Percentiles rank a stretch among this genome's conserved stretches.
phyloP scores from a whole-genome alignment of 2,113 vertebrate species.

The Hyperoodon ampullatus region DNA sequence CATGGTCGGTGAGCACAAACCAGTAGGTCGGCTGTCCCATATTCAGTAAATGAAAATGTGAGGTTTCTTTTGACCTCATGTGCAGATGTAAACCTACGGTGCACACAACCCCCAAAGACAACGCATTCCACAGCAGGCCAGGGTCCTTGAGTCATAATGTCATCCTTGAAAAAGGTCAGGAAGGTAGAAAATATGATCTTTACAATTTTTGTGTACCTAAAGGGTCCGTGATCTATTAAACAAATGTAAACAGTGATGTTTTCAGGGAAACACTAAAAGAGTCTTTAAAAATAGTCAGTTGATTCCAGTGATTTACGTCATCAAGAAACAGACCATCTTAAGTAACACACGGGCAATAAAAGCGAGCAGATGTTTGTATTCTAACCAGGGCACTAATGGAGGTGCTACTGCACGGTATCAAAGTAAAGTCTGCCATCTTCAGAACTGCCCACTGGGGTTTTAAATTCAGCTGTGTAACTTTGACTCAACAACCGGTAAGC shows the following conservation, averaged over 20 bases:
- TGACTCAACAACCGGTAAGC: constrained; percentile 30
- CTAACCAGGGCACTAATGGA: constrained; percentile 72
- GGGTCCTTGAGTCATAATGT: background rate
- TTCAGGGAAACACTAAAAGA: constrained; percentile 71
- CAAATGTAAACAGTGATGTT: constrained; percentile 34
- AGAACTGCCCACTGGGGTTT: constrained; percentile 70
- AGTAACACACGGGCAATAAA: constrained; percentile 83
- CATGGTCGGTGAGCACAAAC: background rate
- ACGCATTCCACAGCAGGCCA: background rate
- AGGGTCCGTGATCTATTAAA: constrained; percentile 56
- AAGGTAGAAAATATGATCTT: constrained; percentile 33
- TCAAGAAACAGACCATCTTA: constrained; percentile 77
- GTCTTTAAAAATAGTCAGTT: constrained; percentile 67
- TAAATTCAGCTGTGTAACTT: constrained; percentile 60
- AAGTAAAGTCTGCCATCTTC: constrained; percentile 73
- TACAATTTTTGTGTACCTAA: constrained; percentile 43
- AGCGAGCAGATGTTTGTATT: constrained; percentile 84
- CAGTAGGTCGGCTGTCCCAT: background rate
- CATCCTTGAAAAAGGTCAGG: constrained; percentile 10
- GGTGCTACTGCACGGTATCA: constrained; percentile 77
- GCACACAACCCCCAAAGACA: background rate
- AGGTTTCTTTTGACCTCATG: background rate
- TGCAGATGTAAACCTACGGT: background rate
- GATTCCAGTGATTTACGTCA: constrained; percentile 77
- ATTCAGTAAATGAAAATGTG: background rate